These are phyloP conservation scores for Pandion haliaetus DNA, from an alignment of 2,113 vertebrate species.

Conservation along the genomic window DNA sequence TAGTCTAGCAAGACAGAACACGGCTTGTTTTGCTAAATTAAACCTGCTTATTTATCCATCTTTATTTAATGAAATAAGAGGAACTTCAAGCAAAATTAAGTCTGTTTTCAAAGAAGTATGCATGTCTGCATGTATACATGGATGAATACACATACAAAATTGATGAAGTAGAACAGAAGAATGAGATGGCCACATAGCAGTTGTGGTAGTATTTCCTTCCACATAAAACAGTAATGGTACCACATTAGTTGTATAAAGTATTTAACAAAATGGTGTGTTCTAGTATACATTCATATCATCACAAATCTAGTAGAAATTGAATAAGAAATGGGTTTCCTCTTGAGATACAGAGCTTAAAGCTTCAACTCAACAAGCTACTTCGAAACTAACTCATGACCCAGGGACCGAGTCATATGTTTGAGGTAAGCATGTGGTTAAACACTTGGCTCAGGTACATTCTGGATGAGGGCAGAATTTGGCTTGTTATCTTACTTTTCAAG, in stretches of 20 bases:
- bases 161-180: neutral
- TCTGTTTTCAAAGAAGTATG: neutral
- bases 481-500: neutral
- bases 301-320: neutral
- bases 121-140: neutral
- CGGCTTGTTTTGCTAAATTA: neutral
- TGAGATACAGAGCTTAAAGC: neutral
- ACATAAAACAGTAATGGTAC: neutral
- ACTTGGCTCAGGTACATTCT: neutral
- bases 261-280: neutral
- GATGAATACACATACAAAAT: neutral
- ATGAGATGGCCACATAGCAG: neutral
- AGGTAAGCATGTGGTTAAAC: neutral
- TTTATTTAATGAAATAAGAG: neutral
- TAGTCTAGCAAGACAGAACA: neutral
- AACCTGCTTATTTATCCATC: neutral
- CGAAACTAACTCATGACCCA: neutral
- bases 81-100: neutral
- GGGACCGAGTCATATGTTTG: neutral
- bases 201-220: neutral
- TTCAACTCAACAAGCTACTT: neutral
- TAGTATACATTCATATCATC: neutral
- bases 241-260: neutral
- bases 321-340: neutral
- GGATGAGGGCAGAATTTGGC: neutral